These are phyloP conservation scores for Sesamia inferens DNA, from an alignment of 2,888 invertebrate genomes.

Conservation along the genomic window DNA sequence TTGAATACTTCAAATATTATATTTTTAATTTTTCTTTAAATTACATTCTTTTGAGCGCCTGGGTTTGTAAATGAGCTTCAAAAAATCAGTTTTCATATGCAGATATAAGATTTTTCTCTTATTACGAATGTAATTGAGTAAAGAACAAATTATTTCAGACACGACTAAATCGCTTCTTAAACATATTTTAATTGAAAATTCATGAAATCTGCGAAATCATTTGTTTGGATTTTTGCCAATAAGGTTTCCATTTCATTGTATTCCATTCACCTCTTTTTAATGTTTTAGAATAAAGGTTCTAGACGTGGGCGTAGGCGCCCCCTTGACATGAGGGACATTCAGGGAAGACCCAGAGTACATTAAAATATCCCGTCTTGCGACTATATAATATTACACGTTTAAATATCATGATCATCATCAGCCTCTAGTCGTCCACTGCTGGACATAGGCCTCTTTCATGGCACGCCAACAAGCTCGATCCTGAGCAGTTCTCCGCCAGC, in stretches of 20 bases:
- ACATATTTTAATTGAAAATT: slow-evolving; percentile 5
- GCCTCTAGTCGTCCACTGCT: too few relatives aligned
- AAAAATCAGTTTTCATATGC: slow-evolving; percentile 18
- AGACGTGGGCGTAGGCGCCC: too few relatives aligned
- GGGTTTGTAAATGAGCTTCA: slow-evolving; percentile 29
- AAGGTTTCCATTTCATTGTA: not conserved
- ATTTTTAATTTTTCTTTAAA: slow-evolving; percentile 36
- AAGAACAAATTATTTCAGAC: slow-evolving; percentile 15
- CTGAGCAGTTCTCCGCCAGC: too few relatives aligned
- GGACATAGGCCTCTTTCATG: too few relatives aligned
- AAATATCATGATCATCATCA: too few relatives aligned
- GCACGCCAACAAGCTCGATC: too few relatives aligned
- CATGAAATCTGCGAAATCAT: slow-evolving; percentile 6
- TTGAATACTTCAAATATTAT: slow-evolving; percentile 39
- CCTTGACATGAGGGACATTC: too few relatives aligned
- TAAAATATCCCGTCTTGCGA: too few relatives aligned
- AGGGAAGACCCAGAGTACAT: too few relatives aligned
- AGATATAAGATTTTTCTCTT: slow-evolving; percentile 22
- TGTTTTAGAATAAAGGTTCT: not conserved
- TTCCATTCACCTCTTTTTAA: not conserved
- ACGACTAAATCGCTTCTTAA: not conserved
- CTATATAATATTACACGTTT: too few relatives aligned
- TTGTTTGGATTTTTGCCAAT: not conserved
- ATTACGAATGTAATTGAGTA: slow-evolving; percentile 19
- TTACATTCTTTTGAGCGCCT: slow-evolving; percentile 17